phyloP scores from a whole-genome alignment of 2,888 invertebrate species.

The Melinopterus prodromus region DNA sequence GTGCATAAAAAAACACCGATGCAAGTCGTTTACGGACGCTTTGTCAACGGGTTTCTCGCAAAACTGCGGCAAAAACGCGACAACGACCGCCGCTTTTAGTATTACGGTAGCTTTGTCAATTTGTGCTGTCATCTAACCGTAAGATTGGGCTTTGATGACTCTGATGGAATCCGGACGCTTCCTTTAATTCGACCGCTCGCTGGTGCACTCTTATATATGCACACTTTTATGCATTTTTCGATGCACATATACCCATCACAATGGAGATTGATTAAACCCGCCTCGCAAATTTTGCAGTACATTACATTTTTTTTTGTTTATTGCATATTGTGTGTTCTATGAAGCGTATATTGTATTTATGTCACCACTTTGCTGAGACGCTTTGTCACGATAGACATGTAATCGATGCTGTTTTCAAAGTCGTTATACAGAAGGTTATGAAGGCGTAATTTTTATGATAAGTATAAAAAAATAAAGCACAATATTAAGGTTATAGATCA shows the following conservation, averaged over 20 bases:
- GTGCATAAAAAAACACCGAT: slow-evolving; percentile 24
- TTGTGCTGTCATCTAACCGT: slow-evolving; percentile 45
- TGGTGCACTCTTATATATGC: slow-evolving; percentile 4
- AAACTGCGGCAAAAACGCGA: slow-evolving; percentile 20
- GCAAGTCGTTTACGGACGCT: slow-evolving; percentile 30
- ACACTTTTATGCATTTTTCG: slow-evolving; percentile 4
- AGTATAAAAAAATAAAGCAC: not conserved
- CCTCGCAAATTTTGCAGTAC: slow-evolving; percentile 19
- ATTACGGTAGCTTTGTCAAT: slow-evolving; percentile 40
- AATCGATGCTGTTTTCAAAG: not conserved
- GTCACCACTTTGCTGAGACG: not conserved
- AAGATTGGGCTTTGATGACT: slow-evolving; percentile 44
- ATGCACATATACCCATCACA: not conserved
- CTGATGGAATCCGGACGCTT: slow-evolving; percentile 33
- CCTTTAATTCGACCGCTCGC: not conserved
- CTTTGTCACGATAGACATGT: not conserved
- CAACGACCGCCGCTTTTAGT: slow-evolving; percentile 16
- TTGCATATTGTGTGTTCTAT: not conserved
- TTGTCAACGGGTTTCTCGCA: slow-evolving; percentile 27
- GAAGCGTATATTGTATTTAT: not conserved
- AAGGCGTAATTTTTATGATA: not conserved
- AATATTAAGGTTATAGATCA: too few species aligned
- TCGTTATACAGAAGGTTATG: not conserved
- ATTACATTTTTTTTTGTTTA: slow-evolving; percentile 13
- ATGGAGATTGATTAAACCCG: not conserved